Conservation (phyloP, 2,888 invertebrate species). For the Pterobdella sp. region DNA sequence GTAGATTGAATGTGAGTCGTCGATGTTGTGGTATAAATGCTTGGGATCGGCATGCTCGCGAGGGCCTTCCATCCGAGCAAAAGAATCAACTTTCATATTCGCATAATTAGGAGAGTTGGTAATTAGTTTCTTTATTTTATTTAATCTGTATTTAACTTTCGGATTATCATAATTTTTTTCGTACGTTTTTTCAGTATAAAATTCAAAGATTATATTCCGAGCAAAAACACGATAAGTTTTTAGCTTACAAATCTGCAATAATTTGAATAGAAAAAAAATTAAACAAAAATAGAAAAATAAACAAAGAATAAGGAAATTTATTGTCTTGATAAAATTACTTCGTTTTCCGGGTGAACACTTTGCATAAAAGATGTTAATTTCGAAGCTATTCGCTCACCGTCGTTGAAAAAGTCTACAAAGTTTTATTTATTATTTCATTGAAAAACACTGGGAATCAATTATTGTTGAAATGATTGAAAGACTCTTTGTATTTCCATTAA, state of each 20-base stretch:
- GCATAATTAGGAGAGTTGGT: background rate
- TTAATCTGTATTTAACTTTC: background rate
- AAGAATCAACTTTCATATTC: background rate
- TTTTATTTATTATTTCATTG: no score
- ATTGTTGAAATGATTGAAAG: no score
- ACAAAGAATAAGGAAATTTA: background rate
- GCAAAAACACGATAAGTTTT: background rate
- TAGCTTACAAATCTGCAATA: background rate
- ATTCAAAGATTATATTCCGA: background rate
- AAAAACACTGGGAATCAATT: no score
- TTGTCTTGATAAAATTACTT: background rate
- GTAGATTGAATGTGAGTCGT: background rate
- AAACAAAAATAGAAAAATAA: background rate
- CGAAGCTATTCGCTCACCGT: background rate
- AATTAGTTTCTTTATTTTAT: background rate
- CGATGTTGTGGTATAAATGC: no score
- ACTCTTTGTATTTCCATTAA: no score
- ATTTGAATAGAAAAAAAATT: background rate
- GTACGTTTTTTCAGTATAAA: background rate
- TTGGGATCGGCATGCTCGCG: no score
- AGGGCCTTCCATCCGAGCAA: no score
- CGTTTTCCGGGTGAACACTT: background rate
- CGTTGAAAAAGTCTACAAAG: slow-evolving; percentile 8
- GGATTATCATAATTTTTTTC: background rate
- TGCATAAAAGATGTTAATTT: background rate